Base-by-base conservation (phyloP, 2,888 invertebrate species). In the Pseudolycoriella hygida region DNA sequence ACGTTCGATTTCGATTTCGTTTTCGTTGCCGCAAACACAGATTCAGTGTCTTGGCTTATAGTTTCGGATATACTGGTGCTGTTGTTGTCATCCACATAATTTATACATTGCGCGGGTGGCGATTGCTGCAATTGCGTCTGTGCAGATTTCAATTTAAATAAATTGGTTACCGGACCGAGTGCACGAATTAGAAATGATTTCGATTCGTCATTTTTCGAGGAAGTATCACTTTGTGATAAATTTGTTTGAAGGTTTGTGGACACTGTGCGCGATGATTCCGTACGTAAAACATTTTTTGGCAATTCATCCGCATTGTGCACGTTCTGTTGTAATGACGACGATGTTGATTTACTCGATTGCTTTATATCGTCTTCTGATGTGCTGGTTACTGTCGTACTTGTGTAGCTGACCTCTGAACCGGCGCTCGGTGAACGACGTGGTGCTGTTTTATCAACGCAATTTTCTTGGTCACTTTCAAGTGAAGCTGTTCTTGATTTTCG, bases 121-220 rank as follows among this genome's bases (percentile, higher is more conserved):
- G 72, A 48, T 25, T 25, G 25, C 25, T 6, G 5, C 25, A 8
- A 25, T 25, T 25, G 25, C 25, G 25, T 4, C 25, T 25, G 25
- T 25, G 25, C 25, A 25, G 68, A 66, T 56, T 74, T 72, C 48
- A 67, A 66, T 60, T 76, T 80, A 56, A 83, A 83, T 50, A 82
- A 69, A 64, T 76, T 80, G 17, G 82, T 80, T 5, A 83, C 80
- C 1, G 81, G 81, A 42, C 80, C 81, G 53, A 85, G 61, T 40
- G 81, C 80, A 55, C 81, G 65, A 64, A 80, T 76, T 43, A 83
- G 66, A 57, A 80, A 79, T 19, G 78, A 77, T 60, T 80, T 80
- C 0, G 79, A 77, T 54, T 79, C 77, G 57, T 77, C 77, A 1
- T 62, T 61, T 54, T 73, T 74, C 5, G 61, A 57, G 14, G 57